Evolutionary conservation across 1,140 invertebrate genomes (phyloP), one percentile per base, ranked within the genome.

Genomic region (Trinorchestia longiramus): DNA sequence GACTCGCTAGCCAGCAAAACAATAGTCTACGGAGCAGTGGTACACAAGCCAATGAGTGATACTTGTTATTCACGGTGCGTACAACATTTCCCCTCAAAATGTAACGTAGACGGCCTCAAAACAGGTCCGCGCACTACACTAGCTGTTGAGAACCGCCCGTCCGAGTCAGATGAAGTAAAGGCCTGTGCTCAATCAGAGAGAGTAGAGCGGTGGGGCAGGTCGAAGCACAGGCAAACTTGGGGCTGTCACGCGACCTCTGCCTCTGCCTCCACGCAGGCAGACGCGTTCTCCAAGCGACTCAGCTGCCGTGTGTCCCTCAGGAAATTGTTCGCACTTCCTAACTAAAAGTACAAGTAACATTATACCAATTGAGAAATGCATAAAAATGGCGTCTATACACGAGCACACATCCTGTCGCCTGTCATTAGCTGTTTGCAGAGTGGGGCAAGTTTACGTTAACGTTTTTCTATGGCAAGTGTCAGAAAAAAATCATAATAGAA

Each of bases 131-230:
- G 62, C 15, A 23, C 62, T 11, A 28, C 15, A 77, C 11, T 77
- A 28, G 15, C 15, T 3, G 8, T 36, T 77, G 62, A 36, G 62
- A 11, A 36, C 62, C 28, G 62, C 62, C 62, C 15, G 62, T 77
- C 62, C 62, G 62, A 77, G 62, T 77, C 11, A 77, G 62, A 11
- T 19, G 62, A 36, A 77, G 62, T 77, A 36, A 11, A 77, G 62
- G 62, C 62, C 62, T 77, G 62, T 90, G 47, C 92, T 94, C 92
- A 94, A 94, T 94, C 92, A 94, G 92, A 94, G 92, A 94, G 92
- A 94, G 92, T 94, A 47, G 92, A 94, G 44, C 92, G 44, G 92
- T 40, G 8, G 43, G 43, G 92, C 15, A 15, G 43, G 36, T 19
- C 43, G 23, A 8, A 42, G 43, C 8, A 6, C 8, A 0, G 6